Evolutionary conservation across 1,140 invertebrate species (phyloP).

Genomic region (Sipha flava): DNA sequence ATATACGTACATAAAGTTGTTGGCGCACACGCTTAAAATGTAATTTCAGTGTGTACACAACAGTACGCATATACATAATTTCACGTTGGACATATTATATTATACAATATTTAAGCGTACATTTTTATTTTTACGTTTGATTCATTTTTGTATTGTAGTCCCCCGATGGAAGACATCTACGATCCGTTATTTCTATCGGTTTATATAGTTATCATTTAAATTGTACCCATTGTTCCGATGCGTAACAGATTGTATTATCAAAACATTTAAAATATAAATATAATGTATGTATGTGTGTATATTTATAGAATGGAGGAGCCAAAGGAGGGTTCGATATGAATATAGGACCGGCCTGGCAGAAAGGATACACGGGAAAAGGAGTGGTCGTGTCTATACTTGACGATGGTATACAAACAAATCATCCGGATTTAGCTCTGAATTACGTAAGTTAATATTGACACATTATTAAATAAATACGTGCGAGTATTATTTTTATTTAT

Average conservation of each 20-base stretch:
- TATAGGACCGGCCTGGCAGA: conserved; percentile 16
- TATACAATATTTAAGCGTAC: too few species aligned
- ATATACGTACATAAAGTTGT: neutral
- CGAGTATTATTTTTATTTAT: neutral
- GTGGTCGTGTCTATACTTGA: conserved; percentile 20
- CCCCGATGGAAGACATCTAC: too few species aligned
- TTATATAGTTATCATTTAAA: too few species aligned
- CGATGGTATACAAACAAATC: conserved; percentile 16
- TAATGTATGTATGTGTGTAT: neutral
- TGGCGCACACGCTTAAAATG: neutral
- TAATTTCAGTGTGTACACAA: neutral
- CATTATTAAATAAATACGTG: neutral
- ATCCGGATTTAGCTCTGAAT: conserved; percentile 1
- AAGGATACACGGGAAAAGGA: conserved; percentile 13
- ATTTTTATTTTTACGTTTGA: neutral
- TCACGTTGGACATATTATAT: too few species aligned
- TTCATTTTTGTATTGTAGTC: neutral
- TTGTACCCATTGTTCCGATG: too few species aligned
- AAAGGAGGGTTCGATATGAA: conserved; percentile 18
- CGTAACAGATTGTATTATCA: too few species aligned
- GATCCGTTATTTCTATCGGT: too few species aligned
- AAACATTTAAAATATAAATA: too few species aligned
- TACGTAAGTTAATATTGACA: neutral
- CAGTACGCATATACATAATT: neutral
- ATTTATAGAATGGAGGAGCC: conserved; percentile 5